Conservation (phyloP, 1,140 invertebrate genomes). For the Agrypnia vestita region DNA sequence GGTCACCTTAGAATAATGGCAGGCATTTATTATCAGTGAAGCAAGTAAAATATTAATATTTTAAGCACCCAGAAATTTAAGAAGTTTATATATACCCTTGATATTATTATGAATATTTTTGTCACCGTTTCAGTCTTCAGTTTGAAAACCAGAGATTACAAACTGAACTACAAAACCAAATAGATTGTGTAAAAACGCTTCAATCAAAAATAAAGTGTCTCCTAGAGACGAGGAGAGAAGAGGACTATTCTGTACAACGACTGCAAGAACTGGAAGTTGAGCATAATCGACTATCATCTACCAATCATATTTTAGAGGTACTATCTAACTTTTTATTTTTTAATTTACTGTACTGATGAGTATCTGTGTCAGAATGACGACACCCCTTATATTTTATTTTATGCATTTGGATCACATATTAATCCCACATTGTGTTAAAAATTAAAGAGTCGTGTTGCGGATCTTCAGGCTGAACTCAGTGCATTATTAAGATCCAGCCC, state of each 20-base stretch:
- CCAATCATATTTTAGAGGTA: constrained; percentile 31
- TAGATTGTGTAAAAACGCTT: neutral
- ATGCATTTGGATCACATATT: neutral
- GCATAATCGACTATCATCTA: neutral
- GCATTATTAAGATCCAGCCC: neutral
- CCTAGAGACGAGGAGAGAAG: constrained; percentile 1
- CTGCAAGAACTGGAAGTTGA: constrained; percentile 3
- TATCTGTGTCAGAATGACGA: neutral
- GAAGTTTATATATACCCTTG: no score
- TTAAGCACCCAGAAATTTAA: neutral
- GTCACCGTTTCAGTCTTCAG: constrained; percentile 16
- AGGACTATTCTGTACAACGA: neutral
- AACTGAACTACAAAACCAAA: constrained; percentile 4
- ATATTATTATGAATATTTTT: neutral
- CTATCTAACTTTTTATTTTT: neutral
- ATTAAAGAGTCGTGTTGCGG: constrained; percentile 33
- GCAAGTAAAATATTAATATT: neutral
- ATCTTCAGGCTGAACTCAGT: constrained; percentile 37
- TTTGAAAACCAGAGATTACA: constrained; percentile 31
- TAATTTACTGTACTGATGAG: neutral
- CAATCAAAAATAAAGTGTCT: neutral
- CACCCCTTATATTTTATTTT: neutral
- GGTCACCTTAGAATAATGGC: no score
- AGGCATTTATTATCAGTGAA: neutral
- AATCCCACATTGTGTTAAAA: neutral